phyloP scores from a whole-genome alignment of 2,113 vertebrate species.

The Corvus cornix region DNA sequence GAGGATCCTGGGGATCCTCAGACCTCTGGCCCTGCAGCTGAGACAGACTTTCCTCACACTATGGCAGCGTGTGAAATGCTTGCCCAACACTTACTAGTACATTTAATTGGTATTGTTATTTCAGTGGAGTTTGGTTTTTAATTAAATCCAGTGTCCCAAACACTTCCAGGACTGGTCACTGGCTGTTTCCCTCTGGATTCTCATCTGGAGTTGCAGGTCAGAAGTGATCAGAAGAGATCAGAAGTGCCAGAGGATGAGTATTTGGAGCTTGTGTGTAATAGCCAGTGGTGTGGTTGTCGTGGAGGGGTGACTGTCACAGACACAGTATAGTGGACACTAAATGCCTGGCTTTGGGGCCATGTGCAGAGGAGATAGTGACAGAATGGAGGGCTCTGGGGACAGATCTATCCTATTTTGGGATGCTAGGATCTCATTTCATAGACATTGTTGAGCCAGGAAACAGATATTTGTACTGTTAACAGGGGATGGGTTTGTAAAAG shows the following conservation, averaged over 20 bases:
- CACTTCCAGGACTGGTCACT: background rate
- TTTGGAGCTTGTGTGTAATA: background rate
- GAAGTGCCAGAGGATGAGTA: background rate
- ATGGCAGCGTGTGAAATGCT: background rate
- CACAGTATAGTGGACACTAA: background rate
- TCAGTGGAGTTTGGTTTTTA: background rate
- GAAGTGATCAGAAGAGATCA: background rate
- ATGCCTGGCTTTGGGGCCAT: background rate
- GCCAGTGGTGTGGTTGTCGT: background rate
- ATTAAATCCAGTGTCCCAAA: background rate
- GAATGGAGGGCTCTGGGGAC: background rate
- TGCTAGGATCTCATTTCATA: background rate
- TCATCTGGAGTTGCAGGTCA: background rate
- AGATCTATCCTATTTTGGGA: background rate
- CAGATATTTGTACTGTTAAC: background rate
- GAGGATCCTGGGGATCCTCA: background rate
- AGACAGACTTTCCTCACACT: background rate
- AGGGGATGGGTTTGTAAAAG: background rate
- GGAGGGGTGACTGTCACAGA: background rate
- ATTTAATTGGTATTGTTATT: background rate
- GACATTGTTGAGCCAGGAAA: background rate
- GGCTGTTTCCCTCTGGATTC: background rate
- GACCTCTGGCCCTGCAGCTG: background rate
- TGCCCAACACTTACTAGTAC: background rate
- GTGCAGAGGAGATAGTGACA: background rate